Evolutionary conservation across 2,113 vertebrate species (phyloP).

Genomic region (Tragulus kanchil): DNA sequence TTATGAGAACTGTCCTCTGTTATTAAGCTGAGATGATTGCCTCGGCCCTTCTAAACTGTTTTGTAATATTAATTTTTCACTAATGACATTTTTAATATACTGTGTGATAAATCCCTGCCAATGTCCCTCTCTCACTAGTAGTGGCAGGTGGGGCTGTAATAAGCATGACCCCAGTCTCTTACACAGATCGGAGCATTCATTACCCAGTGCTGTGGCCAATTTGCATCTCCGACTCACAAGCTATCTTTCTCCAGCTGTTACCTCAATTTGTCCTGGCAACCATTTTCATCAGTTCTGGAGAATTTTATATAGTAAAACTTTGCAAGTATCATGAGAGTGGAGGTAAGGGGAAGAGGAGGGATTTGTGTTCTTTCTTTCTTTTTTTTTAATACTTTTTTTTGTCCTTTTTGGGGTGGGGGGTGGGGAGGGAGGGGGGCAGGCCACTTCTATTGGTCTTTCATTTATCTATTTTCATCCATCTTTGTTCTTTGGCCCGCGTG

Average conservation of each 20-base stretch:
- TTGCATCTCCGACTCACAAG: slow-evolving; percentile 63
- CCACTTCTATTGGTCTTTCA: too few species aligned
- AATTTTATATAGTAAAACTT: slow-evolving; percentile 53
- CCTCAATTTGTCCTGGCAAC: slow-evolving; percentile 73
- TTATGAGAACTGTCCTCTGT: too few species aligned
- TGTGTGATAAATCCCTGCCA: slow-evolving; percentile 53
- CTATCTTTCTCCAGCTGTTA: slow-evolving; percentile 82
- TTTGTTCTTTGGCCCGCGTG: too few species aligned
- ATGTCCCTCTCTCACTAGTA: slow-evolving; percentile 58
- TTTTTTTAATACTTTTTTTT: too few species aligned
- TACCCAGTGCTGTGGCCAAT: slow-evolving; percentile 73
- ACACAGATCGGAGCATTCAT: slow-evolving; percentile 77
- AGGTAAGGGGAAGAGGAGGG: background rate
- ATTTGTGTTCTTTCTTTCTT: too few species aligned
- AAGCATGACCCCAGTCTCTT: slow-evolving; percentile 57
- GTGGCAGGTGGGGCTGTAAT: slow-evolving; percentile 56
- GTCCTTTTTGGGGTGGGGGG: too few species aligned
- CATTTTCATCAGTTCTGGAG: slow-evolving; percentile 62
- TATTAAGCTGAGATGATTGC: slow-evolving; percentile 78
- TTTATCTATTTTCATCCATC: too few species aligned
- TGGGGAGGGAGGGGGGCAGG: too few species aligned
- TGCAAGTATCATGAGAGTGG: background rate
- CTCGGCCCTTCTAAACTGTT: slow-evolving; percentile 69
- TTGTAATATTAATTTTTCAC: slow-evolving; percentile 84
- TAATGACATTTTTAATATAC: slow-evolving; percentile 82